Percentiles rank a stretch among this genome's conserved stretches.
phyloP scores from a whole-genome alignment of 2,113 vertebrate genomes.

The Aix galericulata region DNA sequence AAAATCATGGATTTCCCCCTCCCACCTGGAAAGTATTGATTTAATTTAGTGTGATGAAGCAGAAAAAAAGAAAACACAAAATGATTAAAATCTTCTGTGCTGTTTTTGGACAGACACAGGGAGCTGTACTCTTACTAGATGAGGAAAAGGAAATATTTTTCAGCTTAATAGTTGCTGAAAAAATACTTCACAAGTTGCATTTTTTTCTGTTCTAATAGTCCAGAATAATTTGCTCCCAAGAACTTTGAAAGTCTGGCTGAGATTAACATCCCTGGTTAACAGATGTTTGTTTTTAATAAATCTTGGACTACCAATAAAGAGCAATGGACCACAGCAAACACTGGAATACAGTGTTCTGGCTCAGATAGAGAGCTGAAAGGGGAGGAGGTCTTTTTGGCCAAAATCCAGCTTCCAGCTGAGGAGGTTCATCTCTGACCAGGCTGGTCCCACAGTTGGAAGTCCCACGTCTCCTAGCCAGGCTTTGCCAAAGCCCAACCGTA shows the following conservation, averaged over 20 bases:
- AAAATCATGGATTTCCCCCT: slow-evolving; percentile 33
- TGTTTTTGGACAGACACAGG: not conserved
- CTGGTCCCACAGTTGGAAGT: not conserved
- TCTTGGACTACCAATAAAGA: not conserved
- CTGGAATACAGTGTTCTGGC: not conserved
- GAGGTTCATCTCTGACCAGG: not conserved
- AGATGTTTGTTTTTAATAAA: slow-evolving; percentile 26
- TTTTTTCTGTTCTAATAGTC: not conserved
- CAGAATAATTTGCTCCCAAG: not conserved
- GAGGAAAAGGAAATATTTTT: slow-evolving; percentile 19
- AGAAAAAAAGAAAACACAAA: slow-evolving; percentile 3
- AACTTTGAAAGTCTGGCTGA: not conserved
- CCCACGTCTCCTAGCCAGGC: not conserved
- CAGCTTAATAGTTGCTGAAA: not conserved
- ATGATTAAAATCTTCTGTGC: slow-evolving; percentile 37
- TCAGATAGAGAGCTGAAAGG: not conserved
- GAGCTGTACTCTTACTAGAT: not conserved
- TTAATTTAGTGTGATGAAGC: slow-evolving; percentile 51
- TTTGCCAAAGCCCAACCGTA: not conserved
- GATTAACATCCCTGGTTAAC: not conserved
- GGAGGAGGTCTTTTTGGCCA: not conserved
- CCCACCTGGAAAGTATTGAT: slow-evolving; percentile 45
- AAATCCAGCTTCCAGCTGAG: not conserved
- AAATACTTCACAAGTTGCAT: not conserved
- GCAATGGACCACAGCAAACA: not conserved